Conservation (phyloP, 2,113 vertebrate species). For the Halichoeres trimaculatus region DNA sequence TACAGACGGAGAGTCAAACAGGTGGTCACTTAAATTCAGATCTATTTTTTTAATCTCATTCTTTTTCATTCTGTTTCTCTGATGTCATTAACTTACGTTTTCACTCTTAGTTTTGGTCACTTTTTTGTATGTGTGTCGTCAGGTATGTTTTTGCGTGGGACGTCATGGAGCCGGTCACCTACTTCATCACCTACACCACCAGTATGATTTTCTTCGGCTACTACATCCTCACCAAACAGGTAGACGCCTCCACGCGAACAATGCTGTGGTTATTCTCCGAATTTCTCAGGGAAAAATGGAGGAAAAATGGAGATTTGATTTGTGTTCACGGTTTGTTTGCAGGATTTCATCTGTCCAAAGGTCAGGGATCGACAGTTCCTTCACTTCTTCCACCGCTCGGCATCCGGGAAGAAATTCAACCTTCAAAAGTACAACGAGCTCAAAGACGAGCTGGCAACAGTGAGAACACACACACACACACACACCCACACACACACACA, state of each 20-base stretch:
- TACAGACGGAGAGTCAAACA: too few relatives aligned
- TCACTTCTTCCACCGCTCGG: slow-evolving; percentile 33
- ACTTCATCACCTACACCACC: slow-evolving; percentile 54
- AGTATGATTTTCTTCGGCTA: slow-evolving; percentile 63
- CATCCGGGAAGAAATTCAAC: slow-evolving; percentile 19
- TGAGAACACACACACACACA: slow-evolving; percentile 1
- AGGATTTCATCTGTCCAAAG: slow-evolving; percentile 17
- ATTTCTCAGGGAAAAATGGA: too few relatives aligned
- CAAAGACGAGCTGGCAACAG: slow-evolving; percentile 37
- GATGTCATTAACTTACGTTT: too few relatives aligned
- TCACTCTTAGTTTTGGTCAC: too few relatives aligned
- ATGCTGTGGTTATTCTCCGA: too few relatives aligned
- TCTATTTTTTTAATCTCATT: too few relatives aligned
- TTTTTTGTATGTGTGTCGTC: slow-evolving; percentile 8
- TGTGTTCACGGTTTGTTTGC: background rate
- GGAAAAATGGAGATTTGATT: too few relatives aligned
- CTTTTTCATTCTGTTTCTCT: too few relatives aligned
- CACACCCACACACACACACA: slow-evolving; percentile 3
- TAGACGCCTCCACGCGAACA: background rate
- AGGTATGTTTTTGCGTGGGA: slow-evolving; percentile 66
- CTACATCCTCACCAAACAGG: slow-evolving; percentile 58
- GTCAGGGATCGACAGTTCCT: slow-evolving; percentile 44
- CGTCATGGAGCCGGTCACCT: slow-evolving; percentile 60
- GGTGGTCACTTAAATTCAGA: too few relatives aligned
- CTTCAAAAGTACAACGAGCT: slow-evolving; percentile 44